These are phyloP conservation scores for Agapostemon virescens DNA, from an alignment of 2,888 invertebrate species.

Conservation along the genomic window DNA sequence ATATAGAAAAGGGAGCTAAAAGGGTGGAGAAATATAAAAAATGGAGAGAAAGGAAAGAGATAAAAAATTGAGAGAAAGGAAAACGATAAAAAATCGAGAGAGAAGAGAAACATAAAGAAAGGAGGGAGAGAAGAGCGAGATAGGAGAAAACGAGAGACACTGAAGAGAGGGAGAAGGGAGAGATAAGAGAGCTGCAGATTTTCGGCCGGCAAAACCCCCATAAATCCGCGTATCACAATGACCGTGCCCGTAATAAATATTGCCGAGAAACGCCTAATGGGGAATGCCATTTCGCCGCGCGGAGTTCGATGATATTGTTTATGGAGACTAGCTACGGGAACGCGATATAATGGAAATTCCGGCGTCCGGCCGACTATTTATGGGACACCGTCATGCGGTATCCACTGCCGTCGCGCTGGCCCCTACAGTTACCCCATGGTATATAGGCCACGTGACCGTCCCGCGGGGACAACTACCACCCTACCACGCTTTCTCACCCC, in stretches of 20 bases:
- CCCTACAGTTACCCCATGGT: conserved; percentile 51
- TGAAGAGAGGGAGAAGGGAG: neutral
- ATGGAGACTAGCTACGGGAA: conserved; percentile 72
- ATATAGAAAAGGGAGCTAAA: no score
- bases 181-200: conserved; percentile 34
- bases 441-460: conserved; percentile 62
- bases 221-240: conserved; percentile 68
- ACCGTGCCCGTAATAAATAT: conserved; percentile 72
- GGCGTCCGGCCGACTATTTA: conserved; percentile 72
- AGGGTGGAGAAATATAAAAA: no score
- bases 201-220: conserved; percentile 44
- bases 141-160: no score
- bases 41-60: no score
- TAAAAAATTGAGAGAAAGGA: no score
- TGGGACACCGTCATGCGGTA: conserved; percentile 69
- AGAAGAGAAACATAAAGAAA: no score
- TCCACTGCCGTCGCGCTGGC: conserved; percentile 45
- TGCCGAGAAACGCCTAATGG: conserved; percentile 70
- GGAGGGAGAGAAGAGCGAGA: no score
- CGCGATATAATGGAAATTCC: conserved; percentile 77
- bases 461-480: conserved; percentile 54
- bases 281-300: conserved; percentile 63
- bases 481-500: neutral
- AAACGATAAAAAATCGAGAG: no score
- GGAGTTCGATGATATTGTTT: conserved; percentile 77